These are phyloP conservation scores for Poecilia velifera DNA, from an alignment of 2,797 vertebrate species.

Conservation along the genomic window DNA sequence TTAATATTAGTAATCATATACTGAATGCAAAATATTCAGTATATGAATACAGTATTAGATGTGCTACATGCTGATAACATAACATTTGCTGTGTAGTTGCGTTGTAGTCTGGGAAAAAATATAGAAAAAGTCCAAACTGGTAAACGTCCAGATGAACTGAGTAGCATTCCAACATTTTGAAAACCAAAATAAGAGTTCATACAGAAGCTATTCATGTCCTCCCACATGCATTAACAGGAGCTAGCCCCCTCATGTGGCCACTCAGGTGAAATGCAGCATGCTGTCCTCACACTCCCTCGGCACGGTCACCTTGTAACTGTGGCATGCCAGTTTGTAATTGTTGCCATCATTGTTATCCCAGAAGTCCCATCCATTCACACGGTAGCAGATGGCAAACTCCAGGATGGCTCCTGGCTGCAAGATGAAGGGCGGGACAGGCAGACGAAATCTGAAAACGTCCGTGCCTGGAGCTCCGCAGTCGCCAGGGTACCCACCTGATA, in stretches of 20 bases:
- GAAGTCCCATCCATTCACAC: conserved; percentile 78
- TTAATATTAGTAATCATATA: background rate
- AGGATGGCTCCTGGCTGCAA: conserved; percentile 84
- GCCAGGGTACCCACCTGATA: conserved; percentile 48
- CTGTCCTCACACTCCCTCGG: conserved; percentile 92
- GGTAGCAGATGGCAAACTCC: conserved; percentile 90
- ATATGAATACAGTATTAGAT: background rate
- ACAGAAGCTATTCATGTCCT: background rate
- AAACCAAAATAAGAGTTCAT: background rate
- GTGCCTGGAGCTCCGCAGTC: conserved; percentile 47
- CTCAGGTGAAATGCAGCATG: conserved; percentile 93
- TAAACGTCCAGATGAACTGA: background rate
- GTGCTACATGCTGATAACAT: background rate
- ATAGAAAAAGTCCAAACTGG: background rate
- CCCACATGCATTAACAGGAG: background rate
- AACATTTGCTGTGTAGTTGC: background rate
- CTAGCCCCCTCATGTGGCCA: conserved; percentile 31
- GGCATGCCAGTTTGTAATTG: conserved; percentile 91
- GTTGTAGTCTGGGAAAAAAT: background rate
- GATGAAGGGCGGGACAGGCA: conserved; percentile 90
- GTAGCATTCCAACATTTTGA: background rate
- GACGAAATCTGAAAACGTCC: conserved; percentile 88
- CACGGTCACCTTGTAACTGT: conserved; percentile 86
- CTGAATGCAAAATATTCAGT: background rate
- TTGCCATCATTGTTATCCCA: conserved; percentile 92